Evolutionary conservation across 2,888 invertebrate species (phyloP).

Genomic region (Agrochola lychnidis): DNA sequence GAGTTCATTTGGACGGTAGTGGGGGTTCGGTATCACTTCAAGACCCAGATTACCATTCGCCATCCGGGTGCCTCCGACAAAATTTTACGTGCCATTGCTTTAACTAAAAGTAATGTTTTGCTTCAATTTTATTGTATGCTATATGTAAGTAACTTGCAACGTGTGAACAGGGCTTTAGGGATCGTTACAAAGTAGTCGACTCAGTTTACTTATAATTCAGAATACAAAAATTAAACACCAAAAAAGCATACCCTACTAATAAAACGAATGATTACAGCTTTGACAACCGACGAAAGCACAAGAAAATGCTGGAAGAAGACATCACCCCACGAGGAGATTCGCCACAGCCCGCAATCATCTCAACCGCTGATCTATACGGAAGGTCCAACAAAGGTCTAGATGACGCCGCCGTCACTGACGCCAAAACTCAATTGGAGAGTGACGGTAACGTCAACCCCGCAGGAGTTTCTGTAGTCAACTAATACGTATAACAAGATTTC

Average conservation of each 20-base stretch:
- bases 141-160: neutral
- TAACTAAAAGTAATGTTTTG: too few relatives aligned
- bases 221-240: constrained; percentile 20
- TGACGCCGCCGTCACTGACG: neutral
- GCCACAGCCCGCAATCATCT: constrained; percentile 77
- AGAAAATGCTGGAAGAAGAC: constrained; percentile 85
- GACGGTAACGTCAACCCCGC: constrained; percentile 30
- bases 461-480: constrained; percentile 44
- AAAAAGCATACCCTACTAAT: constrained; percentile 11
- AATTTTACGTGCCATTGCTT: too few relatives aligned
- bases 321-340: constrained; percentile 77
- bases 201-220: constrained; percentile 52
- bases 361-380: constrained; percentile 82
- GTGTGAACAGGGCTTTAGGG: neutral
- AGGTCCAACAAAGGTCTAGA: constrained; percentile 64
- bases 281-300: constrained; percentile 79
- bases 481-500: constrained; percentile 59
- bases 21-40: too few relatives aligned
- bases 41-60: too few relatives aligned
- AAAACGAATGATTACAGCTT: constrained; percentile 71
- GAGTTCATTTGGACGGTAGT: too few relatives aligned
- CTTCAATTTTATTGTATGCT: neutral
- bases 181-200: neutral
- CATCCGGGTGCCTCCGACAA: too few relatives aligned
- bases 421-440: neutral